Base-by-base conservation (phyloP, 2,888 invertebrate species). In the Coelogynopora nodosa region DNA sequence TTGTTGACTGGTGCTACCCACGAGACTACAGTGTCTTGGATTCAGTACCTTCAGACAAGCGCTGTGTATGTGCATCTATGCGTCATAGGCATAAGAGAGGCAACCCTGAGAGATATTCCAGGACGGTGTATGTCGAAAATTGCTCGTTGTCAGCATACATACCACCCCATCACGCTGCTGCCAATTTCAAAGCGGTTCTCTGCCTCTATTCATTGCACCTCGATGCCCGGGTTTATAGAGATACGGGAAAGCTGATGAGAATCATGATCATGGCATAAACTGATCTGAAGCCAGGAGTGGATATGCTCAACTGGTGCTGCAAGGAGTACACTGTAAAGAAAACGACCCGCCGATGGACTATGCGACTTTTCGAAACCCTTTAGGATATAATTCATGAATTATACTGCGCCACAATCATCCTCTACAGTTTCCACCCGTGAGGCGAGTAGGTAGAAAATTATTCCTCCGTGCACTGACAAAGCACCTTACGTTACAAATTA, bases 341-440 rank as follows among this genome's bases (percentile, higher is more conserved):
- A 49, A 49, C 18, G 49, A 49, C 49, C 49, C 49, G 18, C 49
- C 49, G 18, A 49, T 49, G 49, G 49, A 18, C 49, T 49, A 49
- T 49, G 49, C 18, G 49, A 49, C 49, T 49, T 49, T 49, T 49
- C 49, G 18, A 49, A 13, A 49, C 49, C 18, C 74, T 74, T 74
- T 26, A n/a, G 74, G 5, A 74, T 74, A 74, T 74, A 26, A 74
- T 74, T 74, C 74, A 74, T 74, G 74, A 26, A 26, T 74, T 74
- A 74, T 74, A 74, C 74, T 5, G 74, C 27, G 74, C 74, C 74
- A 74, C 74, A 74, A 74, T 23, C 74, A 74, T n/a, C 74, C 74
- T 74, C 74, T 74, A 49, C 49, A 74, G 74, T 74, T 74, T 74
- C 74, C 74, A 74, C 74, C 74, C 18, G 74, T 74, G 74, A 74